Base-by-base conservation (phyloP, 2,113 vertebrate species). In the Atrichornis clamosus region DNA sequence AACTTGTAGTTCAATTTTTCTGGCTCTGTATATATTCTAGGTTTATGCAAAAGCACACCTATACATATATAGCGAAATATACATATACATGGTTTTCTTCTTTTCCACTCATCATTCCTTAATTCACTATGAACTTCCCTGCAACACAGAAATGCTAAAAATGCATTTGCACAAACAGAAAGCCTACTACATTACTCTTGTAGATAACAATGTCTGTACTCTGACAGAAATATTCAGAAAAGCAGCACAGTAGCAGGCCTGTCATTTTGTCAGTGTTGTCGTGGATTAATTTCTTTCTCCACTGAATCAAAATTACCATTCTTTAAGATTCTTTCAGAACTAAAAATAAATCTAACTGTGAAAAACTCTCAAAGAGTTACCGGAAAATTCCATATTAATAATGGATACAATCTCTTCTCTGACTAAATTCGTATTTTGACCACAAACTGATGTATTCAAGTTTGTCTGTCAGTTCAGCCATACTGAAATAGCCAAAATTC, bases 141-240 rank as follows among this genome's bases (percentile, higher is more conserved):
- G 64, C 33, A 80, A 87, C 0, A 3, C 1, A 63, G 24, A 75
- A 59, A 47, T 41, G 55, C 42, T 52, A 39, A 62, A 75, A 76
- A 83, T 41, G 27, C 50, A 53, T 67, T 67, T 78, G 52, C 76
- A 91, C 76, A 79, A 92, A 90, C 52, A 92, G 62, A 87, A 89
- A 80, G 46, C 8, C 60, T 59, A 52, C 28, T 67, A 20, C 16
- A 41, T 59, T 74, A 55, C 35, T 67, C 46, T 89, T 70, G 37
- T 39, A 67, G 56, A 50, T 62, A 89, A 80, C 49, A 80, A 70
- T 26, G 50, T 46, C 58, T 65, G 13, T 62, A 30, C 12, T 42
- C 49, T 63, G 73, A 81, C 46, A 96, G 23, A 88, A 90, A 62
- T 87, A 95, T 62, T 94, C 74, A 89, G 59, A 84, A 81, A 84